phyloP scores from a whole-genome alignment of 2,113 vertebrate species.

The Peromyscus leucopus region DNA sequence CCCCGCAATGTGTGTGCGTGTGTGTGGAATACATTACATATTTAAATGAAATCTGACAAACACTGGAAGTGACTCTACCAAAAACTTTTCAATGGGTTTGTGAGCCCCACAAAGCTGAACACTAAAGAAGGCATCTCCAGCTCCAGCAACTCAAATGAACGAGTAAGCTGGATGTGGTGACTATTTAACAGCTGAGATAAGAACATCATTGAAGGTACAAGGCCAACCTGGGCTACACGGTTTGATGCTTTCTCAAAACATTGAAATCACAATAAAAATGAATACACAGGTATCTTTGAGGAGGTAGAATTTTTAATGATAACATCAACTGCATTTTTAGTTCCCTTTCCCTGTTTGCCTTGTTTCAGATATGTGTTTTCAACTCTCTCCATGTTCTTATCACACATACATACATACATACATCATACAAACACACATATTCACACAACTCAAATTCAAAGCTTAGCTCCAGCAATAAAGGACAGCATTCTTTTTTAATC shows the following conservation, averaged over 20 bases:
- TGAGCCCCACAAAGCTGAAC: neutral
- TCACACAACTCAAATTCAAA: constrained; percentile 4
- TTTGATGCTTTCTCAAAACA: neutral
- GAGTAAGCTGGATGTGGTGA: too few species aligned
- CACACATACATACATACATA: neutral
- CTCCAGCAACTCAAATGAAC: neutral
- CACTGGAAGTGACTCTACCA: constrained; percentile 50
- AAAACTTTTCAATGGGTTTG: constrained; percentile 14
- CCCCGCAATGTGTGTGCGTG: too few species aligned
- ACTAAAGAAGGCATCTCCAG: neutral
- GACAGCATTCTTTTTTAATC: neutral
- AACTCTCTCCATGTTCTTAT: neutral
- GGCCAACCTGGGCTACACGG: neutral
- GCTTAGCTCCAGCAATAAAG: neutral
- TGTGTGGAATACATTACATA: constrained; percentile 61
- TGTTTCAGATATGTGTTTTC: neutral
- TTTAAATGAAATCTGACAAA: constrained; percentile 80
- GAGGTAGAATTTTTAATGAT: neutral
- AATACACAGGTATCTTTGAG: neutral
- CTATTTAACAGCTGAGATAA: neutral
- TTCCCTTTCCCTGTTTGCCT: neutral
- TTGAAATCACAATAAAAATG: neutral
- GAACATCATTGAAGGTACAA: neutral
- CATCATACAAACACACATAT: neutral
- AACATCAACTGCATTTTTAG: neutral